Conservation (phyloP, 2,888 invertebrate species). For the Byasa hedistus region DNA sequence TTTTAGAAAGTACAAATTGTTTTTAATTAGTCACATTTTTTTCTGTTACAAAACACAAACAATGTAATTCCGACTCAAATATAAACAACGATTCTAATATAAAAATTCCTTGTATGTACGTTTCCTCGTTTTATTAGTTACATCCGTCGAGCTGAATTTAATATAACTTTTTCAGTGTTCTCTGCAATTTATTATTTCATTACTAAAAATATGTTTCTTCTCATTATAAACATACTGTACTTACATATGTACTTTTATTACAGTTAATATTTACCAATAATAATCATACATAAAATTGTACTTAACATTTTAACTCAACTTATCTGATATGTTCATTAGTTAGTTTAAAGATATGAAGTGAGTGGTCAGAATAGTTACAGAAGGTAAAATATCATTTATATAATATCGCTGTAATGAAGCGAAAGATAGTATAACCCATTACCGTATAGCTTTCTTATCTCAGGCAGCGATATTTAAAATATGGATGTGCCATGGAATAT, state of each 20-base stretch:
- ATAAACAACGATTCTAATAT: no score
- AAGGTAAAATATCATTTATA: constrained; percentile 21
- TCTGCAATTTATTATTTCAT: no score
- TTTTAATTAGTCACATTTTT: constrained; percentile 34
- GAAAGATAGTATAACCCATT: constrained; percentile 20
- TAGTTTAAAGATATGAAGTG: constrained; percentile 12
- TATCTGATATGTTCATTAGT: constrained; percentile 10
- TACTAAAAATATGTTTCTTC: no score
- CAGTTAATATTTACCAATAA: background rate
- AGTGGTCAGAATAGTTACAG: constrained; percentile 10
- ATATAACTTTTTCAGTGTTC: no score
- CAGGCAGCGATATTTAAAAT: constrained; percentile 4
- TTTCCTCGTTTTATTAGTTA: no score
- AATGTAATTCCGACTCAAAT: no score
- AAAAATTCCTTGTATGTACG: no score
- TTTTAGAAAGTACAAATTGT: constrained; percentile 31
- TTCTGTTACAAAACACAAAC: background rate
- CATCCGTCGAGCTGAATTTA: no score
- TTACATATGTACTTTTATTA: no score
- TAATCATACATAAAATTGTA: background rate
- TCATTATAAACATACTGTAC: no score
- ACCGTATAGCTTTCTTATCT: constrained; percentile 9
- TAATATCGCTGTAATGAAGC: constrained; percentile 25
- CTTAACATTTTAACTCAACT: background rate
- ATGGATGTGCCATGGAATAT: constrained; percentile 13